phyloP scores from a whole-genome alignment of 2,888 invertebrate genomes.

The Ypsolopha scabrella region DNA sequence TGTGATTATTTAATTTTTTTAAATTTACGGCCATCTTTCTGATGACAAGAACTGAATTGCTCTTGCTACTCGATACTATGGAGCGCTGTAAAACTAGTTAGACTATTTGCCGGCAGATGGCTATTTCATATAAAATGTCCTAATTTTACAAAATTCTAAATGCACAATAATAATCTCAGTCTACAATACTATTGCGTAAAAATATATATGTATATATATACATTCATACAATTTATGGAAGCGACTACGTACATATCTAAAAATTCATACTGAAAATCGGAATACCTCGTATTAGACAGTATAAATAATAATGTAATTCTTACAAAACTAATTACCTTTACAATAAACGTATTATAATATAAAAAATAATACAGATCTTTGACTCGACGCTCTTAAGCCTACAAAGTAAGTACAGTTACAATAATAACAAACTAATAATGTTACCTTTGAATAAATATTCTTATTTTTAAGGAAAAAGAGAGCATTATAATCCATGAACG shows the following conservation, averaged over 20 bases:
- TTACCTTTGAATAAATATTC: slow-evolving; percentile 64
- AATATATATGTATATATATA: slow-evolving; percentile 35
- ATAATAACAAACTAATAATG: slow-evolving; percentile 50
- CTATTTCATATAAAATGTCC: slow-evolving; percentile 20
- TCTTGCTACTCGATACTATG: slow-evolving; percentile 15
- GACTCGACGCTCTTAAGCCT: slow-evolving; percentile 63
- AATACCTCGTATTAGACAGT: slow-evolving; percentile 67
- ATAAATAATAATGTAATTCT: slow-evolving; percentile 54
- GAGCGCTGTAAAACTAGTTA: slow-evolving; percentile 13
- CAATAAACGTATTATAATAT: slow-evolving; percentile 66
- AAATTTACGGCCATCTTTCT: too few species aligned
- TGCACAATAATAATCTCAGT: slow-evolving; percentile 62
- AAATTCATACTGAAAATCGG: slow-evolving; percentile 54
- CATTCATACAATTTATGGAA: slow-evolving; percentile 36
- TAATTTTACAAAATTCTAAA: slow-evolving; percentile 35
- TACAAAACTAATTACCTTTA: slow-evolving; percentile 46
- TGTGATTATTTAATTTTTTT: too few species aligned
- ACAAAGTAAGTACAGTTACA: slow-evolving; percentile 57
- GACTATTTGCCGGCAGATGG: slow-evolving; percentile 32
- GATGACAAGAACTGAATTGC: too few species aligned
- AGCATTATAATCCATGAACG: slow-evolving; percentile 35
- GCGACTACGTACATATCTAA: slow-evolving; percentile 41
- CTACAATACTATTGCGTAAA: slow-evolving; percentile 53
- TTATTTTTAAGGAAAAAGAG: slow-evolving; percentile 49
- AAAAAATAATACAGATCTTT: slow-evolving; percentile 71